phyloP scores from a whole-genome alignment of 2,888 invertebrate genomes.

The Antheraea yamamai region DNA sequence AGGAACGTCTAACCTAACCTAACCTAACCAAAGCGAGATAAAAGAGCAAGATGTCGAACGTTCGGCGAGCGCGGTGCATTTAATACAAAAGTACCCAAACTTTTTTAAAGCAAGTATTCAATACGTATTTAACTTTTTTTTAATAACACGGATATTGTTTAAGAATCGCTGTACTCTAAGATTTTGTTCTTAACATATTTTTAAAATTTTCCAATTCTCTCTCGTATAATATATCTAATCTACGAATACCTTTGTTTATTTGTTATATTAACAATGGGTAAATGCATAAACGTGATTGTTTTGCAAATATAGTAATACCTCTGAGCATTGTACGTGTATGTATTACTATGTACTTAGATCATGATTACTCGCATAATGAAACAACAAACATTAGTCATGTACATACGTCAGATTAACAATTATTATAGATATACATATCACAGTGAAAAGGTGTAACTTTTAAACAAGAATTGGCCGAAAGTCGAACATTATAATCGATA shows the following conservation, averaged over 20 bases:
- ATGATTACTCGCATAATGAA: constrained; percentile 19
- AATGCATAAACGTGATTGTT: constrained; percentile 2
- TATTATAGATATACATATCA: not conserved
- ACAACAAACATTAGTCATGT: not conserved
- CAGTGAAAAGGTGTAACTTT: not conserved
- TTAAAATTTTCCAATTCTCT: not conserved
- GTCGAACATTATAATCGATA: too few species aligned
- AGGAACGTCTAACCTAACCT: too few species aligned
- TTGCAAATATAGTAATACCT: not conserved
- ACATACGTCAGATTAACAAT: constrained; percentile 1
- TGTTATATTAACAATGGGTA: not conserved
- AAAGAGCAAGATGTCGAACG: too few species aligned
- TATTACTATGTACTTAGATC: constrained; percentile 17
- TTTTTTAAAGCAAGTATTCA: too few species aligned
- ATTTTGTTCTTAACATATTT: not conserved
- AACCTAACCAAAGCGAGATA: too few species aligned
- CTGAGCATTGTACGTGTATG: not conserved
- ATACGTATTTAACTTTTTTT: too few species aligned
- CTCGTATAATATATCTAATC: not conserved
- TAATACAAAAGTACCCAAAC: too few species aligned
- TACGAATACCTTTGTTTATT: not conserved
- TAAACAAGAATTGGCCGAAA: not conserved
- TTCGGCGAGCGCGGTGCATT: too few species aligned
- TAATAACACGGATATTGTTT: not conserved
- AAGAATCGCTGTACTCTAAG: not conserved